Percentiles rank a stretch among this genome's conserved stretches.
These are phyloP conservation scores for Benitochromis conjunctus DNA, from an alignment of 2,113 vertebrate genomes.

Conservation along the genomic window DNA sequence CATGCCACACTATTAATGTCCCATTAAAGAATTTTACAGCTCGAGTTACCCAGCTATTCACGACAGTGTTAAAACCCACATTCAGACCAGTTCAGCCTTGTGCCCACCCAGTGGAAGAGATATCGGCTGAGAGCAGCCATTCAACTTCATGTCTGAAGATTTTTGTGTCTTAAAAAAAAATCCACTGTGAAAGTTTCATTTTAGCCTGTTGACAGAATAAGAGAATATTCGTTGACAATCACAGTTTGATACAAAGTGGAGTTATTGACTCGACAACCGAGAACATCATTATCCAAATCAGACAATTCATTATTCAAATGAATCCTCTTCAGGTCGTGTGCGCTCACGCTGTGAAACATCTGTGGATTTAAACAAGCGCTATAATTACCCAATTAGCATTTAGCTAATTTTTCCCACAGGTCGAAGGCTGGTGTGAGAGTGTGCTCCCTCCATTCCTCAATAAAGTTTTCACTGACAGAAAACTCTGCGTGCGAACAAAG, in stretches of 20 bases:
- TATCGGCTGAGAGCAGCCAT: not conserved
- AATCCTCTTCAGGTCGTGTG: not conserved
- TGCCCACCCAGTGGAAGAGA: not conserved
- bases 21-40: not conserved
- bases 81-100: not conserved
- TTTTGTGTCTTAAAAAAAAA: not conserved
- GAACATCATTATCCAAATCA: not conserved
- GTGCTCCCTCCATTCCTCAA: constrained; percentile 16
- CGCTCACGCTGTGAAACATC: not conserved
- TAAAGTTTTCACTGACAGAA: constrained; percentile 33
- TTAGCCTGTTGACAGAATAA: not conserved
- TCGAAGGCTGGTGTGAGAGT: not conserved
- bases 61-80: not conserved
- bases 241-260: not conserved
- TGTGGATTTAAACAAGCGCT: constrained; percentile 17
- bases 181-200: rapidly evolving
- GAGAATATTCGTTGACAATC: rapidly evolving
- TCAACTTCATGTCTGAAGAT: no score
- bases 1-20: not conserved
- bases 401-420: constrained; percentile 29
- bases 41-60: not conserved
- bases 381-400: constrained; percentile 25
- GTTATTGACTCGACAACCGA: not conserved
- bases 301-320: not conserved
- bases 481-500: constrained; percentile 48